Evolutionary conservation across 1,140 invertebrate genomes (phyloP), one percentile per base, ranked within the genome.

Genomic region (Drosophila sucinea): DNA sequence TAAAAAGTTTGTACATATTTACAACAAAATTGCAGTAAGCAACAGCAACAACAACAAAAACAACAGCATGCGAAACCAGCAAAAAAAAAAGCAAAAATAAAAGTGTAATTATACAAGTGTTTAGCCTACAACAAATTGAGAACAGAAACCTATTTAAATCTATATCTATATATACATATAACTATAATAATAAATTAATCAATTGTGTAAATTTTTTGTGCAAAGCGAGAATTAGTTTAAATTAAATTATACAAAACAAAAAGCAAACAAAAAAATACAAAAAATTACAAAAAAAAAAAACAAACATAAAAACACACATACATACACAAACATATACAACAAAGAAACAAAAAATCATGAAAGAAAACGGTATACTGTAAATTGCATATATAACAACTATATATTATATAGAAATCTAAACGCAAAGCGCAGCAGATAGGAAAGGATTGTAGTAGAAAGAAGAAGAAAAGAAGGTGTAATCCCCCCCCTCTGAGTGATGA

Each of bases 1-100:
- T 80, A 73, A 83, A 74, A 80, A 83, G 77, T 87, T 87, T 87
- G 83, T 87, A 87, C 83, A 87, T 87, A 87, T 87, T 89, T 87
- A 87, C 84, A 87, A 89, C 84, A 73, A 74, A 79, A 79, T 78
- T 73, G 69, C 74, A 62, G 69, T 79, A 79, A 70, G 72, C 76
- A 74, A 70, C 63, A 79, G 67, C 63, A 75, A 65, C 60, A 79
- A 76, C 64, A 66, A 65, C 44, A 70, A 72, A 25, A 73, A 56
- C 23, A 51, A 27, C 23, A 27, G 23, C 44, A 10, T 27, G 25
- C 8, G 44, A 51, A 51, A 51, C 3, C 23, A 70, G 32, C 40
- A 66, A 60, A 64, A 65, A 61, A 64, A 35, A 71, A 71, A 76
- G 51, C 38, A 60, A 70, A 76, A 44, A 65, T 73, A 54, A 68